Conservation (phyloP, 2,888 invertebrate species). For the Torymus auratus region DNA sequence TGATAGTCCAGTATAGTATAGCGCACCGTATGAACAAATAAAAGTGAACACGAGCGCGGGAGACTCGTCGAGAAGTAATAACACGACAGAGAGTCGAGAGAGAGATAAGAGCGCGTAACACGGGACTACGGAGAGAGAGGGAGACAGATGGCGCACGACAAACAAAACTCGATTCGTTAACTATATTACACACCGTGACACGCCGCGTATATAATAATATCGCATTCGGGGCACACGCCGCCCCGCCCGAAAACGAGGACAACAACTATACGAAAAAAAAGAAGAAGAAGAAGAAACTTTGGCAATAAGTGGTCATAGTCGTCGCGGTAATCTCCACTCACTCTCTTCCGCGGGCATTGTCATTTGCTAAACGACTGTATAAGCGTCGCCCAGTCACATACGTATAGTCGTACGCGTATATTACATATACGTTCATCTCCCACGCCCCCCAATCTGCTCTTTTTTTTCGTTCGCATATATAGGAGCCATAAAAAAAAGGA, state of each 20-base stretch:
- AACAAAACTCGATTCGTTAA: constrained; percentile 54
- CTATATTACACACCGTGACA: constrained; percentile 39
- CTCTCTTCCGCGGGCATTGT: constrained; percentile 29
- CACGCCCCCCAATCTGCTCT: background rate
- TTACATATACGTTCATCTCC: constrained; percentile 49
- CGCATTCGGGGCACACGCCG: constrained; percentile 36
- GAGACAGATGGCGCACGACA: constrained; percentile 53
- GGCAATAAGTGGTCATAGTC: constrained; percentile 36
- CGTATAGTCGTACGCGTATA: too few species aligned
- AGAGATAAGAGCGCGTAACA: constrained; percentile 21
- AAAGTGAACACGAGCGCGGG: too few species aligned
- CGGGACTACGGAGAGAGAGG: background rate
- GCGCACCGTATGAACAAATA: too few species aligned
- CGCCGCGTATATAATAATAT: constrained; percentile 25
- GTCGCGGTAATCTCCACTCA: constrained; percentile 14
- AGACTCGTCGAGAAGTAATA: constrained; percentile 25
- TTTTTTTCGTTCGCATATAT: constrained; percentile 7
- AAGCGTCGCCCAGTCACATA: constrained; percentile 35
- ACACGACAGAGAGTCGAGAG: background rate
- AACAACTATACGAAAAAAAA: background rate
- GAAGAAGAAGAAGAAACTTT: constrained; percentile 45
- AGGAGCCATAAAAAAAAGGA: constrained; percentile 30
- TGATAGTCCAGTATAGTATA: too few species aligned
- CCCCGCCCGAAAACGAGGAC: background rate
- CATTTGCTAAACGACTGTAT: constrained; percentile 55